Evolutionary conservation across 2,113 vertebrate genomes (phyloP).

Genomic region (Saguinus imperator): DNA sequence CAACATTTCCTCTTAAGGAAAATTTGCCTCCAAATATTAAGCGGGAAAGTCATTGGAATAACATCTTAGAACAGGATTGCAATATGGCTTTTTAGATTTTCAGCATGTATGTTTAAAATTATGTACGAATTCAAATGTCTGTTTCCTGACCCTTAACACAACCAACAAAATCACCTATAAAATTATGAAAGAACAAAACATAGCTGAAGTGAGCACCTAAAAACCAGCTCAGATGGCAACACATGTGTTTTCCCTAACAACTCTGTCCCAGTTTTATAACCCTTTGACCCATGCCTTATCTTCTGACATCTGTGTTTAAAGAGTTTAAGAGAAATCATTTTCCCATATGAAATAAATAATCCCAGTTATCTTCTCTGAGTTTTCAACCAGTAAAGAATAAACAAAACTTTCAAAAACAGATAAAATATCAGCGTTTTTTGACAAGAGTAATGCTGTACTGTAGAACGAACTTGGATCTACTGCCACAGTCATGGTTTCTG

Average conservation of each 20-base stretch:
- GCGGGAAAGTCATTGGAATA: not conserved
- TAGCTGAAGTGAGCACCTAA: not conserved
- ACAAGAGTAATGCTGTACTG: not conserved
- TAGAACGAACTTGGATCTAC: not conserved
- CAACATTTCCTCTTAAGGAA: not conserved
- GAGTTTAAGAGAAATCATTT: conserved; percentile 19
- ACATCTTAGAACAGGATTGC: not conserved
- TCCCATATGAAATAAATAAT: not conserved
- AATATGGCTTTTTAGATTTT: not conserved
- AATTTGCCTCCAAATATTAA: not conserved
- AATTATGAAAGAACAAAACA: not conserved
- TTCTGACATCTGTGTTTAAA: conserved; percentile 28
- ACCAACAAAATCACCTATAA: not conserved
- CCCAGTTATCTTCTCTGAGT: not conserved
- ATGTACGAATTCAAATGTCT: not conserved
- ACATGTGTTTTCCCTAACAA: not conserved
- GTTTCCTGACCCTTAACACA: not conserved
- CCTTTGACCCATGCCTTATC: not conserved
- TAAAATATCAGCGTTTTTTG: not conserved
- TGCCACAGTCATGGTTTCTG: not conserved
- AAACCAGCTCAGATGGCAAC: not conserved
- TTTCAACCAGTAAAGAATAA: conserved; percentile 7
- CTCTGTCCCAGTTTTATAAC: not conserved
- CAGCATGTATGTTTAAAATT: not conserved
- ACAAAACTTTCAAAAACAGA: not conserved